phyloP scores from a whole-genome alignment of 2,113 vertebrate species.

The Pollimyrus isidori region DNA sequence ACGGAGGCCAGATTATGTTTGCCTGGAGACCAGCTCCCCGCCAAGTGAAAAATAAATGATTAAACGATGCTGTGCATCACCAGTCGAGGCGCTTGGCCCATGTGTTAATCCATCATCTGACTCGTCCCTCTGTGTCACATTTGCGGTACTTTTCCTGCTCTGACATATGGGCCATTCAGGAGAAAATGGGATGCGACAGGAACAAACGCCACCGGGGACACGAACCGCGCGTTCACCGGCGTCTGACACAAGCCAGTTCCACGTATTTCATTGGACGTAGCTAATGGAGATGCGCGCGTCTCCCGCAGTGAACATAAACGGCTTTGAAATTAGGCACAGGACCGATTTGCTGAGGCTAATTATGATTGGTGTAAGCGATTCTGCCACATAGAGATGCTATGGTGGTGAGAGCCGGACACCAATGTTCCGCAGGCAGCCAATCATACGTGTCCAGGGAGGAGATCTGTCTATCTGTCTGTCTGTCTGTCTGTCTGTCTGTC shows the following conservation, averaged over 20 bases:
- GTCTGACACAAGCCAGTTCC: neutral
- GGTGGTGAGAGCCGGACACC: neutral
- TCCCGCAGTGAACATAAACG: neutral
- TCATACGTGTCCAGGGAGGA: neutral
- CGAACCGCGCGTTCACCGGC: neutral
- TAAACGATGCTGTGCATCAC: neutral
- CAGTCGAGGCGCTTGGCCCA: neutral
- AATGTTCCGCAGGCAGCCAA: too few relatives aligned
- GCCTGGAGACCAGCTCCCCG: neutral
- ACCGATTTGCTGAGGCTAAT: neutral
- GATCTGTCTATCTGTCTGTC: neutral
- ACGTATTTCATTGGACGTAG: neutral
- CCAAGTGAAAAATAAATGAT: conserved; percentile 5
- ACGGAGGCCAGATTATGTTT: neutral
- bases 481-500: too few relatives aligned
- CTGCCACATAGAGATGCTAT: neutral
- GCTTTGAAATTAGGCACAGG: neutral
- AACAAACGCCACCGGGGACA: too few relatives aligned
- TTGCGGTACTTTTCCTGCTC: neutral
- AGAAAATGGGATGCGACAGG: neutral
- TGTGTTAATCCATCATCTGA: neutral
- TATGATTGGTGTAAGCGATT: neutral
- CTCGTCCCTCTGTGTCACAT: neutral
- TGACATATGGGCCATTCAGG: conserved; percentile 3
- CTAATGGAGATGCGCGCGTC: neutral